Base-by-base conservation (phyloP, 2,113 vertebrate species). In the Onychorhynchus coronatus region DNA sequence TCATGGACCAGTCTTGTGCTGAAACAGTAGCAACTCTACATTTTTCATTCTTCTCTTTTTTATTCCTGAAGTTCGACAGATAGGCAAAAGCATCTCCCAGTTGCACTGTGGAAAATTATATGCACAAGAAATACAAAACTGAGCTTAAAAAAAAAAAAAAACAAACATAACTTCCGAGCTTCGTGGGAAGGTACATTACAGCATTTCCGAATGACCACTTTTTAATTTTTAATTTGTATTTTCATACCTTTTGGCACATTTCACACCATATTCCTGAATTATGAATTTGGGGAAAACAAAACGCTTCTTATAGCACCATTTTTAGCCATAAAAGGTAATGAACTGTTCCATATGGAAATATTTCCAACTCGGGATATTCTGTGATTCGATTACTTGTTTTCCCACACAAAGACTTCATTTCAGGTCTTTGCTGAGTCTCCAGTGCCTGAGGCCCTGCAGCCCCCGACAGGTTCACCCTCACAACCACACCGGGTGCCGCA, bases 401-500 rank as follows among this genome's bases (percentile, higher is more conserved):
- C 30, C 10, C 12, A 9, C 3, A 8, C n/a, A 37, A 58, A 53
- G 13, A 5, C 16, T 72, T 62, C 9, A 14, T 25, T 46, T 71
- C 4, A 59, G 39, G 13, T 11, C 39, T 59, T 20, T 31, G 37
- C 22, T 23, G 12, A 0, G 11, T 4, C 22, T 53, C 22, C 37
- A 5, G 2, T 1, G 23, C 1, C 21, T 2, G 44, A 55, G 14
- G 14, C 4, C 6, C 49, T 1, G 14, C 1, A 21, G 18, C 3
- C 13, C 6, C 70, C 2, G 5, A 1, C 23, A 6, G 4, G 2
- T 2, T 8, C 6, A 11, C 25, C 21, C 18, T 35, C 41, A 35
- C 20, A 12, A 5, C 41, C 0, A 30, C 15, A 16, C 3, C 2
- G 6, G 16, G 27, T 0, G 6, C 0, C 28, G 1, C 12, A 31